Conservation (phyloP, 2,888 invertebrate species). For the Xylota segnis region DNA sequence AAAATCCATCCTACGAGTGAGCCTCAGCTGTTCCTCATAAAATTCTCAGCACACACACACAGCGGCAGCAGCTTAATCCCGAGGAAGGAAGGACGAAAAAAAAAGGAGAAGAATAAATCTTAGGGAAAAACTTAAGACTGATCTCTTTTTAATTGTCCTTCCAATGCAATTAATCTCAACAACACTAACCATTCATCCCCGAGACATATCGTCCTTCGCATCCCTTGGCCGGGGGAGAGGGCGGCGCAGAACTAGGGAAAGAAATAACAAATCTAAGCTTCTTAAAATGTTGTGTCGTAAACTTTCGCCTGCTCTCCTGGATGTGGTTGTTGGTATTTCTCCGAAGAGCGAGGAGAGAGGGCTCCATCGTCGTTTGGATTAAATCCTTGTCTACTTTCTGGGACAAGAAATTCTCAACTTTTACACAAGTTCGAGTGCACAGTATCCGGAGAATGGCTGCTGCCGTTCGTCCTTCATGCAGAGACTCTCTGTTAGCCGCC, state of each 20-base stretch:
- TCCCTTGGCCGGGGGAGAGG: neutral
- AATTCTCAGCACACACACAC: conserved; percentile 31
- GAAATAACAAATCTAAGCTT: conserved; percentile 62
- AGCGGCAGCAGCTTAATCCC: conserved; percentile 18
- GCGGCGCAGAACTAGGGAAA: conserved; percentile 4
- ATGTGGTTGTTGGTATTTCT: neutral
- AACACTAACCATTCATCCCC: conserved; percentile 60
- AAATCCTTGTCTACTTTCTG: conserved; percentile 43
- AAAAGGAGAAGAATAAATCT: conserved; percentile 19
- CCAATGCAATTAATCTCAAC: conserved; percentile 67
- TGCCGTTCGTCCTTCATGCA: conserved; percentile 27
- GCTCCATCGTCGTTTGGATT: conserved; percentile 31
- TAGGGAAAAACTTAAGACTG: conserved; percentile 40
- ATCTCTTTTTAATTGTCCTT: conserved; percentile 69
- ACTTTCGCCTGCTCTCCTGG: conserved; percentile 29
- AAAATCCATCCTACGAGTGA: neutral
- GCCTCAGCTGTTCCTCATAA: conserved; percentile 7
- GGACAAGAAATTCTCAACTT: conserved; percentile 55
- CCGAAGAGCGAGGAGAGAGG: neutral
- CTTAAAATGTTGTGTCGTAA: conserved; percentile 68
- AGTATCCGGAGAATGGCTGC: conserved; percentile 18
- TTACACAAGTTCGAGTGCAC: neutral
- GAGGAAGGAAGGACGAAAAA: conserved; percentile 7
- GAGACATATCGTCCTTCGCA: neutral
- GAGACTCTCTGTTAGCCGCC: conserved; percentile 6